Conservation (phyloP, 1,140 invertebrate genomes). For the Whitmania pigra region DNA sequence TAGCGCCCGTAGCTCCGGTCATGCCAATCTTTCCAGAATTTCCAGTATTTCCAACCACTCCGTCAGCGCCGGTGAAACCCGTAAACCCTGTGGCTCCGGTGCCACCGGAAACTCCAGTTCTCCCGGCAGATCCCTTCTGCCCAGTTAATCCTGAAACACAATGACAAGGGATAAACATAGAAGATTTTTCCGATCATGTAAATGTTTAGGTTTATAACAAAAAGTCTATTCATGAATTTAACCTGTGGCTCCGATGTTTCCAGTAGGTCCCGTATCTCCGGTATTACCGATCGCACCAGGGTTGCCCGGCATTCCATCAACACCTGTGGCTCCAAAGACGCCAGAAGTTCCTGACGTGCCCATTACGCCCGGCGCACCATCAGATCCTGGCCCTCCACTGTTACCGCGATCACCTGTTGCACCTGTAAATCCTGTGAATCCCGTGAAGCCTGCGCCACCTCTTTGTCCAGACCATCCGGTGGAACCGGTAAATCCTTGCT, state of each 20-base stretch:
- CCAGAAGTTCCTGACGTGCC: background rate
- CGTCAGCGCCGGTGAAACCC: background rate
- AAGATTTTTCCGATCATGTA: too few species aligned
- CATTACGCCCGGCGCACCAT: background rate
- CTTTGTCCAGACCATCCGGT: background rate
- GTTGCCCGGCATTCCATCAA: background rate
- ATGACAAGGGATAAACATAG: too few species aligned
- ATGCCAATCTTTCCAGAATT: background rate
- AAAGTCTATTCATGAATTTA: too few species aligned
- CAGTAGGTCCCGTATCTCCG: constrained; percentile 1
- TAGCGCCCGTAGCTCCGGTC: background rate
- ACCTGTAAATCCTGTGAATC: background rate
- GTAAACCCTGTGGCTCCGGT: background rate
- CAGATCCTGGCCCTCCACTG: background rate
- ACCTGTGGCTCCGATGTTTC: background rate
- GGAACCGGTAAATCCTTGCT: background rate
- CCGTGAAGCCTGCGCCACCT: background rate
- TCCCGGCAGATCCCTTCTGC: background rate
- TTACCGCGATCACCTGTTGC: background rate
- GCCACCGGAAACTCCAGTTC: background rate
- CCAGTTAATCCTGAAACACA: background rate
- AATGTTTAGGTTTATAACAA: too few species aligned
- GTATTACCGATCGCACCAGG: background rate
- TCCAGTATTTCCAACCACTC: background rate
- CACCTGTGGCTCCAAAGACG: background rate